Conservation (phyloP, 2,888 invertebrate species). For the Zeuzera pyrina region DNA sequence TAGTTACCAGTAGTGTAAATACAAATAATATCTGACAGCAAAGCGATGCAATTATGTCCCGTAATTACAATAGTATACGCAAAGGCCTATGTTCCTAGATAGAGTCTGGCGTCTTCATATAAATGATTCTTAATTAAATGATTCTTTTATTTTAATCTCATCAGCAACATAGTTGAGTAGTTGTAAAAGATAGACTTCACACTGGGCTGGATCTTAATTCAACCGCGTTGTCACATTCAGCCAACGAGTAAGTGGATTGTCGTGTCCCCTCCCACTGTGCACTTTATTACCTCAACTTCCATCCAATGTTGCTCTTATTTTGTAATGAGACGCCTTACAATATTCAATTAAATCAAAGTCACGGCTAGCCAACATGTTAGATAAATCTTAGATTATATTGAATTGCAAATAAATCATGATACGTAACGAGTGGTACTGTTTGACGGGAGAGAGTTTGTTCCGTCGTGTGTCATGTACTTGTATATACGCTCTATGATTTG, state of each 20-base stretch:
- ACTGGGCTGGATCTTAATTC: constrained; percentile 26
- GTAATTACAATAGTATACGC: too few species aligned
- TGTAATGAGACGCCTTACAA: constrained; percentile 32
- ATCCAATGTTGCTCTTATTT: constrained; percentile 37
- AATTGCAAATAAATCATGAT: constrained; percentile 23
- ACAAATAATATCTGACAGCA: too few species aligned
- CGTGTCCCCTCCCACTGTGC: constrained; percentile 43
- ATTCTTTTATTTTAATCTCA: constrained; percentile 18
- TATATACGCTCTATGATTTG: constrained; percentile 6
- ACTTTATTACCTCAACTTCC: constrained; percentile 32
- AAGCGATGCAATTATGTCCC: too few species aligned
- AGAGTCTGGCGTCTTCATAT: too few species aligned
- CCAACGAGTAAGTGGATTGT: constrained; percentile 40
- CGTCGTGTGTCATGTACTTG: too few species aligned
- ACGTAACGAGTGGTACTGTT: constrained; percentile 23
- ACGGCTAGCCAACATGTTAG: constrained; percentile 12
- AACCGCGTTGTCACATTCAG: constrained; percentile 27
- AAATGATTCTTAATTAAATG: constrained; percentile 30
- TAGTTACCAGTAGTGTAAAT: too few species aligned
- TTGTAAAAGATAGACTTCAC: constrained; percentile 14
- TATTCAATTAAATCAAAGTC: constrained; percentile 33
- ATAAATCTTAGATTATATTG: constrained; percentile 20
- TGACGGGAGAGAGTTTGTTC: constrained; percentile 29
- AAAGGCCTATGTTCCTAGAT: too few species aligned
- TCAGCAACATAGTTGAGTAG: constrained; percentile 13